Evolutionary conservation across 2,888 invertebrate genomes (phyloP).

Genomic region (Cosmorhoe ocellata): DNA sequence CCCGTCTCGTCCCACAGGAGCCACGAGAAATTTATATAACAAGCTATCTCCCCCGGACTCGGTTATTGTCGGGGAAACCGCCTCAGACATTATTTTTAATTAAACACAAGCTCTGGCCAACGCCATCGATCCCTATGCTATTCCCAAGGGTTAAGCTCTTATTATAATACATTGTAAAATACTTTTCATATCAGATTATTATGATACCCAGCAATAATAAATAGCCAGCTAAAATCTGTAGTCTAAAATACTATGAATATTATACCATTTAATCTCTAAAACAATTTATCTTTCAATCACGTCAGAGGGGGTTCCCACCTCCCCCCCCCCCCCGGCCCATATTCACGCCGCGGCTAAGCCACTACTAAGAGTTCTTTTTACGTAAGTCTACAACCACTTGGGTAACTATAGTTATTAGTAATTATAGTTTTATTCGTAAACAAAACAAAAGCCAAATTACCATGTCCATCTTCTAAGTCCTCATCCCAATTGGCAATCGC

Average conservation of each 20-base stretch:
- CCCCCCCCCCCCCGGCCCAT: slow-evolving; percentile 48
- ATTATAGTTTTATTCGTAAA: too few relatives aligned
- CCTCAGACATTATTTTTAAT: slow-evolving; percentile 79
- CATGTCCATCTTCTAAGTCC: too few relatives aligned
- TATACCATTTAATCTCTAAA: slow-evolving; percentile 57
- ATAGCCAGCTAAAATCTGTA: slow-evolving; percentile 11
- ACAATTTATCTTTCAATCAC: slow-evolving; percentile 75
- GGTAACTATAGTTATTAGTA: too few relatives aligned
- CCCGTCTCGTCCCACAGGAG: slow-evolving; percentile 77
- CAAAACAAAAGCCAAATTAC: too few relatives aligned
- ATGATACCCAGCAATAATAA: slow-evolving; percentile 7
- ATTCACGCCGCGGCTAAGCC: slow-evolving; percentile 49
- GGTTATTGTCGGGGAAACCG: slow-evolving; percentile 76
- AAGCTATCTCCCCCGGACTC: slow-evolving; percentile 78
- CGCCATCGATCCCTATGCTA: slow-evolving; percentile 56
- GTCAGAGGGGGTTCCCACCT: slow-evolving; percentile 59
- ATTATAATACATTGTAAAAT: slow-evolving; percentile 14
- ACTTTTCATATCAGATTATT: neutral
- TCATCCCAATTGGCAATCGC: too few relatives aligned
- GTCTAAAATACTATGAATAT: slow-evolving; percentile 48
- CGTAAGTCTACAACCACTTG: slow-evolving; percentile 1
- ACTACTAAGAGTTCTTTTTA: slow-evolving; percentile 47
- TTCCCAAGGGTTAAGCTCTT: slow-evolving; percentile 38
- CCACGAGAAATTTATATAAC: slow-evolving; percentile 81
- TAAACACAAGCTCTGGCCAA: slow-evolving; percentile 71